phyloP scores from a whole-genome alignment of 2,888 invertebrate species.

The Agrilus cyanescens region DNA sequence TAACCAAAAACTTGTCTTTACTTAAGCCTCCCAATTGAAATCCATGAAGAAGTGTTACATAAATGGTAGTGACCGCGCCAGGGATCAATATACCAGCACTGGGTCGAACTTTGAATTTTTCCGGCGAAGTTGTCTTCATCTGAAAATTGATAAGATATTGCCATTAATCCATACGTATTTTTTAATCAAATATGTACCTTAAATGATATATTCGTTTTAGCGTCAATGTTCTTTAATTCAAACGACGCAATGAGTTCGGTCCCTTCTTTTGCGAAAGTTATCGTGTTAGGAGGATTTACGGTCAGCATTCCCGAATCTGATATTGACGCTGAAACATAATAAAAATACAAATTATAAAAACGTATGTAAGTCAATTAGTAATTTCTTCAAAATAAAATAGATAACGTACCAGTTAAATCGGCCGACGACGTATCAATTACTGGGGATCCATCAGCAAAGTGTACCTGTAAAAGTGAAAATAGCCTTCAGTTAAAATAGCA shows the following conservation, averaged over 20 bases:
- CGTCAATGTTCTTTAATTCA: conserved; percentile 56
- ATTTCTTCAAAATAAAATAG: too few relatives aligned
- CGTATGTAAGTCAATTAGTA: too few relatives aligned
- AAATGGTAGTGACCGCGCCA: conserved; percentile 50
- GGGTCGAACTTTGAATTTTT: conserved; percentile 87
- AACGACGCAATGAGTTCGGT: conserved; percentile 57
- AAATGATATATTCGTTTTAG: conserved; percentile 42
- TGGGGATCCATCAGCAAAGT: conserved; percentile 50
- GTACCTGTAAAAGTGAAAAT: conserved; percentile 38
- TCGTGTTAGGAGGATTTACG: conserved; percentile 55
- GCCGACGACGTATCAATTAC: conserved; percentile 20
- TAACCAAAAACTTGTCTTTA: conserved; percentile 79
- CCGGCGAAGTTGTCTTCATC: conserved; percentile 92
- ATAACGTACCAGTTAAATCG: not conserved
- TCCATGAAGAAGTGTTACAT: conserved; percentile 64
- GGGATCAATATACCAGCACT: conserved; percentile 66
- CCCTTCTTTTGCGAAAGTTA: conserved; percentile 55
- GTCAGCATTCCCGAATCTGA: conserved; percentile 45
- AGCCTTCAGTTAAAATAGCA: conserved; percentile 7
- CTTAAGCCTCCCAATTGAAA: conserved; percentile 54
- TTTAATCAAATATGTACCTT: conserved; percentile 41
- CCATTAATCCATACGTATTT: not conserved
- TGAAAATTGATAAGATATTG: conserved; percentile 35
- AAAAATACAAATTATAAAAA: too few relatives aligned
- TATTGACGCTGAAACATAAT: conserved; percentile 6